Conservation (phyloP, 2,797 vertebrate species). For the Gallinago nigripennis region DNA sequence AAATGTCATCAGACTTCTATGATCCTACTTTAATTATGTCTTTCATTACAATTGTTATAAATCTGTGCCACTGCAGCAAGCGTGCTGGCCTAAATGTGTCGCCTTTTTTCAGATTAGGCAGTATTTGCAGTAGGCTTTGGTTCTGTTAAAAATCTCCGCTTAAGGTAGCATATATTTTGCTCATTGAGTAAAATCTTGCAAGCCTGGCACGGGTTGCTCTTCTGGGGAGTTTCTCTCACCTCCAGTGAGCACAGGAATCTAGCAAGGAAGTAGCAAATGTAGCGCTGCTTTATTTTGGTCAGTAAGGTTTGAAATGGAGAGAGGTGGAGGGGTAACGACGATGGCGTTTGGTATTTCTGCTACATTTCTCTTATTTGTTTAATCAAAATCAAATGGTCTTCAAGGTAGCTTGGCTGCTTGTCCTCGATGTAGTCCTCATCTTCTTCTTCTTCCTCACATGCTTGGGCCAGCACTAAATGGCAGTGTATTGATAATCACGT, state of each 20-base stretch:
- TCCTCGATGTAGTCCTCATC: neutral
- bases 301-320: neutral
- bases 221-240: neutral
- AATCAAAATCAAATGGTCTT: constrained; percentile 8
- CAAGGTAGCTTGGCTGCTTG: neutral
- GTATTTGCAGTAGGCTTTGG: constrained; percentile 15
- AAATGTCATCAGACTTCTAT: constrained; percentile 62
- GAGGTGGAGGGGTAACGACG: neutral
- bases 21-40: constrained; percentile 66
- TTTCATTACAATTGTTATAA: constrained; percentile 62
- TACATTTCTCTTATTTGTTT: neutral
- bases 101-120: constrained; percentile 54
- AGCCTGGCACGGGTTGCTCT: neutral
- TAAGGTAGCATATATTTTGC: neutral
- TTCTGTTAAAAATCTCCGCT: constrained; percentile 30
- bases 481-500: neutral
- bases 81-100: constrained; percentile 48
- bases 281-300: neutral
- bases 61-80: constrained; percentile 45
- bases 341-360: neutral
- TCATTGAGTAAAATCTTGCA: neutral
- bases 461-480: neutral
- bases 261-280: neutral
- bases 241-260: neutral
- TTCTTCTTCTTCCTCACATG: neutral